Base-by-base conservation (phyloP, 2,113 vertebrate species). In the Smithornis capensis region DNA sequence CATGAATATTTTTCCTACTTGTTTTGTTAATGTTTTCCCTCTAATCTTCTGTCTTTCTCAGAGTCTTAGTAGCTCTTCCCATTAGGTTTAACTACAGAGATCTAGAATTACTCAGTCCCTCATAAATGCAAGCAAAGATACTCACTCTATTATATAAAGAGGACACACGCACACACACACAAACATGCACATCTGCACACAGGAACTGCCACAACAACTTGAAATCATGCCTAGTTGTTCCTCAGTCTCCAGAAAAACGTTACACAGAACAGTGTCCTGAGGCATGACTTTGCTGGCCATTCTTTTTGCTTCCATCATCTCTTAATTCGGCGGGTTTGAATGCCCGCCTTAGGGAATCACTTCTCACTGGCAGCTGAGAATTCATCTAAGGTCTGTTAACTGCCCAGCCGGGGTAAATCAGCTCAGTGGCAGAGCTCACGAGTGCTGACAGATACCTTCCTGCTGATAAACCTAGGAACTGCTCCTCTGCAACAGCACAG, bases 281-380 rank as follows among this genome's bases (percentile, higher is more conserved):
- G 88, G 60, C 64, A 33, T 22, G 23, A 63, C 76, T 94, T 64
- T 27, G 31, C 52, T 15, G 22, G 52, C 40, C 52, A 49, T 93
- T 96, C 64, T 68, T 86, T 94, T 56, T 81, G n/a, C 38, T 93
- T 84, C 88, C 83, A 79, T 88, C 73, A 70, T 22, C 62, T 65
- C 79, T 77, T 87, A 80, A 90, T 70, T 90, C 77, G 60, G 4
- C 64, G 33, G 38, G 52, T 92, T 70, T 73, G 65, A 90, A 93
- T 70, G 64, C 24, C 77, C 0, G 2, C 69, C 69, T 44, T 57
- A 63, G 83, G 87, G 89, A 89, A 89, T n/a, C 81, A 35, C 77
- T 94, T 94, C 69, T 90, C 49, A 28, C 62, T 52, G 63, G 71
- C 76, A 88, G 75, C 50, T 0, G 1, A 88, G 73, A 90, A 93